Evolutionary conservation across 2,888 invertebrate species (phyloP).

Genomic region (Hoplodrina ambigua): DNA sequence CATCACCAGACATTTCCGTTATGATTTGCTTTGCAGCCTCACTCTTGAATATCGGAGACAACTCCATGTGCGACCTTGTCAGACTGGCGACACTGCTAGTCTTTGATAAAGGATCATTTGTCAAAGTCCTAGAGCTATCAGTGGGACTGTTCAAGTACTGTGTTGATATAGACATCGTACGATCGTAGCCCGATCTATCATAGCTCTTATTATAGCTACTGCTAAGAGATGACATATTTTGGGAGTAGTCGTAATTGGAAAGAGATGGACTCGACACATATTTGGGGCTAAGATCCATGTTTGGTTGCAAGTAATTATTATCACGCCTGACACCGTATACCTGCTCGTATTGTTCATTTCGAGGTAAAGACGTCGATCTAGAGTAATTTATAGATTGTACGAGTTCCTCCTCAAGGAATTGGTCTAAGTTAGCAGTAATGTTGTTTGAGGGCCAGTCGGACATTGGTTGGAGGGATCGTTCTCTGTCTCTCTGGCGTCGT

Average conservation of each 20-base stretch:
- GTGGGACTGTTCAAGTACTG: slow-evolving; percentile 88
- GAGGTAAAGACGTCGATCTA: slow-evolving; percentile 89
- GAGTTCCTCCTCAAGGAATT: slow-evolving; percentile 87
- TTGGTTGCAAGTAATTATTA: slow-evolving; percentile 80
- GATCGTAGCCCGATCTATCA: slow-evolving; percentile 81
- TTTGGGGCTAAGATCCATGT: slow-evolving; percentile 86
- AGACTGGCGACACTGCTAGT: slow-evolving; percentile 86
- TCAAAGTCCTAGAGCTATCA: slow-evolving; percentile 85
- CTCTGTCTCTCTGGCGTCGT: slow-evolving; percentile 95
- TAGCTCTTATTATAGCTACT: slow-evolving; percentile 85
- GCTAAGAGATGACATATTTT: slow-evolving; percentile 83
- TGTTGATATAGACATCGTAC: slow-evolving; percentile 81
- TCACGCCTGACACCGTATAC: slow-evolving; percentile 77
- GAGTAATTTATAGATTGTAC: slow-evolving; percentile 81
- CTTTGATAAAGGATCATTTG: slow-evolving; percentile 87
- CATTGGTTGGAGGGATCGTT: slow-evolving; percentile 91
- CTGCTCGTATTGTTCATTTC: slow-evolving; percentile 84
- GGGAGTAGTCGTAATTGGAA: slow-evolving; percentile 86
- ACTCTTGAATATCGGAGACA: slow-evolving; percentile 96
- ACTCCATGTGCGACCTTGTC: slow-evolving; percentile 88
- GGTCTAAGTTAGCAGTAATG: slow-evolving; percentile 85
- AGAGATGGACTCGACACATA: slow-evolving; percentile 87
- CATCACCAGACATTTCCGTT: slow-evolving; percentile 93
- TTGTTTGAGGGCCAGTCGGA: slow-evolving; percentile 85
- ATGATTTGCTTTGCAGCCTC: slow-evolving; percentile 96